Evolutionary conservation across 2,113 vertebrate genomes (phyloP), one percentile per base, ranked within the genome.

Genomic region (Stegostoma tigrinum): DNA sequence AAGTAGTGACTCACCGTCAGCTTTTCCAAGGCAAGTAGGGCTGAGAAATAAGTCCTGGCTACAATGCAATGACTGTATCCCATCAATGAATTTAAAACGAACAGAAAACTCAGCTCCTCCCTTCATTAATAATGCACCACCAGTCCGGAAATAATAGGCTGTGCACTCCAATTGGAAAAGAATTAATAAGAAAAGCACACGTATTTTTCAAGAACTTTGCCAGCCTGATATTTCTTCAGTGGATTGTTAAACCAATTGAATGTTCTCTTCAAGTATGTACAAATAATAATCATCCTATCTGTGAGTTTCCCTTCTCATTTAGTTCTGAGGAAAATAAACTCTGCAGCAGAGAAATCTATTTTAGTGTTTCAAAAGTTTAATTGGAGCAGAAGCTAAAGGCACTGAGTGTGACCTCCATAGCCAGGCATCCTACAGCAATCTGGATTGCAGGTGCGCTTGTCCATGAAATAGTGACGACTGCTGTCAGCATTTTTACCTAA

Each of bases 401-500:
- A 15, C 15, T 75, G 67, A 48, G 1, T 72, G 3, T 30, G 67
- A 10, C 42, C 48, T 30, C 24, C 68, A 52, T 24, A 23, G 42
- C n/a, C 67, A 70, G 34, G 2, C 67, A 68, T 94, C 6, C 61
- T 10, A 38, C 38, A 48, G 6, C 93, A 70, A 66, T 94, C 38
- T 72, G 94, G 45, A 95, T 42, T 72, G 7, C 3, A 72, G 42
- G 68, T 70, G 94, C 68, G 67, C 94, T 67, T 95, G 94, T 45
- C 68, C 68, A 48, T 48, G 94, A 42, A 42, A 48, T 72, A 42
- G 67, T 70, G 8, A 8, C 23, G 52, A 68, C 68, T 75, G 94
- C 94, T 95, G 94, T 95, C 94, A 95, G 23, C 45, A 2, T 15
- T 27, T 68, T 70, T 72, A 72, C 68, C 72, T 95, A 95, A 95